These are phyloP conservation scores for Gandaritis pyraliata DNA, from an alignment of 2,888 invertebrate species.

Conservation along the genomic window DNA sequence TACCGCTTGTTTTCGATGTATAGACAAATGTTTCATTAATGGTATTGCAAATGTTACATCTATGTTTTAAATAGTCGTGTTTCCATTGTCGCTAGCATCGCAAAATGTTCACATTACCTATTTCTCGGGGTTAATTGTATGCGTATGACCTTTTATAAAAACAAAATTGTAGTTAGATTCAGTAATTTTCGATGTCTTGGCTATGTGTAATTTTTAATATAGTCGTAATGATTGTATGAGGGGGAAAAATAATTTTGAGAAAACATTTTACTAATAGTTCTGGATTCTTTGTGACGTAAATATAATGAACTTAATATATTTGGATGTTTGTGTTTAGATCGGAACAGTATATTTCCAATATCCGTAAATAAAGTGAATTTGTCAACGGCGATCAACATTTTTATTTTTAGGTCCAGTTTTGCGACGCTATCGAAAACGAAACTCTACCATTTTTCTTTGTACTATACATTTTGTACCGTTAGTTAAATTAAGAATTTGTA, in stretches of 20 bases:
- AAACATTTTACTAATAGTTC: slow-evolving; percentile 71
- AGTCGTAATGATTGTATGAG: slow-evolving; percentile 62
- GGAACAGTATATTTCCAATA: slow-evolving; percentile 73
- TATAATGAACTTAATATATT: slow-evolving; percentile 63
- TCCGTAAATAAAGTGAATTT: slow-evolving; percentile 80
- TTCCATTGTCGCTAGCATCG: slow-evolving; percentile 79
- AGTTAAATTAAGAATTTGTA: slow-evolving; percentile 8
- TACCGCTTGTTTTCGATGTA: slow-evolving; percentile 64
- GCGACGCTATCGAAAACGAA: slow-evolving; percentile 69
- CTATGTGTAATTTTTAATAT: slow-evolving; percentile 81
- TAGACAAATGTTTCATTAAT: slow-evolving; percentile 53
- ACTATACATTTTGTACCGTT: slow-evolving; percentile 15
- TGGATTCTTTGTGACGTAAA: slow-evolving; percentile 67
- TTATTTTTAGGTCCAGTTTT: slow-evolving; percentile 64
- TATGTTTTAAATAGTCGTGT: slow-evolving; percentile 52
- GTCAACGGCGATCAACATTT: slow-evolving; percentile 65
- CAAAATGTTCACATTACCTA: slow-evolving; percentile 85
- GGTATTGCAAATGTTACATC: slow-evolving; percentile 51
- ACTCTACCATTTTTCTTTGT: slow-evolving; percentile 79
- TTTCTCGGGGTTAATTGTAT: slow-evolving; percentile 63
- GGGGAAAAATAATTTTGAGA: slow-evolving; percentile 78
- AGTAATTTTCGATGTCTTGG: slow-evolving; percentile 81
- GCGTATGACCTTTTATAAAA: slow-evolving; percentile 66
- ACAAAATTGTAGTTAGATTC: slow-evolving; percentile 73
- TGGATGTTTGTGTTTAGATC: slow-evolving; percentile 80